These are phyloP conservation scores for Amiota communis DNA, from an alignment of 2,888 invertebrate species.

Conservation along the genomic window DNA sequence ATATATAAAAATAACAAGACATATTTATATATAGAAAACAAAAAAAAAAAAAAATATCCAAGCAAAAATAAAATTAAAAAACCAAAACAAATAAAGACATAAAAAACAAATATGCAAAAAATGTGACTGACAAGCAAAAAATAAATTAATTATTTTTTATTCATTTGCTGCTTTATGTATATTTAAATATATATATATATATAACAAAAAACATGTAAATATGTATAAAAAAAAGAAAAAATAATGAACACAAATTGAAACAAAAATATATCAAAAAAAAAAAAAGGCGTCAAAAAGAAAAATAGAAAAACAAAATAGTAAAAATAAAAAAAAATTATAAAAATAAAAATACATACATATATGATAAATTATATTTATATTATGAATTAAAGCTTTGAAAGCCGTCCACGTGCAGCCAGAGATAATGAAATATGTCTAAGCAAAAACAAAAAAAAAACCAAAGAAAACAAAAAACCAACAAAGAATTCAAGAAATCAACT, in stretches of 20 bases:
- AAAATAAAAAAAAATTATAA: slow-evolving; percentile 46
- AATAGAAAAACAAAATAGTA: slow-evolving; percentile 41
- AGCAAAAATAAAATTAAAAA: slow-evolving; percentile 22
- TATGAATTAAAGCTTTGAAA: slow-evolving; percentile 59
- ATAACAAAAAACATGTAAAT: slow-evolving; percentile 33
- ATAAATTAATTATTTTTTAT: slow-evolving; percentile 50
- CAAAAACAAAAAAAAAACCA: slow-evolving; percentile 34
- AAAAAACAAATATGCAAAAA: slow-evolving; percentile 49
- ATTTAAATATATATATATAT: slow-evolving; percentile 47
- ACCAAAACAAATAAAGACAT: slow-evolving; percentile 30
- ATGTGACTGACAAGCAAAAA: slow-evolving; percentile 59
- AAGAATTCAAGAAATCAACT: slow-evolving; percentile 31
- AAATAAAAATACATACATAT: slow-evolving; percentile 45
- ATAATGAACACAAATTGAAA: slow-evolving; percentile 31
- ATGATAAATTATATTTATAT: slow-evolving; percentile 31
- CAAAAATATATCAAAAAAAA: slow-evolving; percentile 38
- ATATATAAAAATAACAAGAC: neutral
- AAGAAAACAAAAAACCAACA: slow-evolving; percentile 40
- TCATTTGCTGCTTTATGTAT: slow-evolving; percentile 65
- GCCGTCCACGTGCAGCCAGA: slow-evolving; percentile 66
- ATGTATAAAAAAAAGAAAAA: slow-evolving; percentile 42
- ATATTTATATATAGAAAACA: no score
- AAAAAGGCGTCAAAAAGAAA: slow-evolving; percentile 21
- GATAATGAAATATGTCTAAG: slow-evolving; percentile 42
- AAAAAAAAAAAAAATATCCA: no score